Percentiles rank a stretch among this genome's conserved stretches.
These are phyloP conservation scores for Squalus acanthias DNA, from an alignment of 2,797 vertebrate species.

Conservation along the genomic window DNA sequence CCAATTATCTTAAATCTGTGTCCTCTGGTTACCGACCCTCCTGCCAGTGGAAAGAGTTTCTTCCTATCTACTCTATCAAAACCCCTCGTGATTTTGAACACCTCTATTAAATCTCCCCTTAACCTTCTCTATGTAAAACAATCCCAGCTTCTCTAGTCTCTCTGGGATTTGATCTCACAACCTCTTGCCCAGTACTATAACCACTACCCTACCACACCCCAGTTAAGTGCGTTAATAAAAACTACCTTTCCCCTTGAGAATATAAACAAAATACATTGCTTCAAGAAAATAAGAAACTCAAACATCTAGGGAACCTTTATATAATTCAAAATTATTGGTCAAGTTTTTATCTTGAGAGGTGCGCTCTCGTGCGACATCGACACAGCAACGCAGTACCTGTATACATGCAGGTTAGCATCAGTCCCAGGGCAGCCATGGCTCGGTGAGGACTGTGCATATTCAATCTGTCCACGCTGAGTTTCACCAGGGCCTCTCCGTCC, in stretches of 20 bases:
- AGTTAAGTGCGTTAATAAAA: neutral
- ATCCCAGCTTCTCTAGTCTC: neutral
- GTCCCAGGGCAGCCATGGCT: constrained; percentile 91
- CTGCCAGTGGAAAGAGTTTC: neutral
- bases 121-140: neutral
- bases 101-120: neutral
- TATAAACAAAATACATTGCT: neutral
- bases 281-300: neutral
- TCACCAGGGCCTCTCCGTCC: constrained; percentile 85
- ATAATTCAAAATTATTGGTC: neutral
- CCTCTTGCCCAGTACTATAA: neutral
- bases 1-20: neutral
- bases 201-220: too few species aligned
- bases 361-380: neutral
- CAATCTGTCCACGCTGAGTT: constrained; percentile 90
- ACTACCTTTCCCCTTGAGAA: neutral
- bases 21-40: neutral
- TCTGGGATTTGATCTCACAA: neutral
- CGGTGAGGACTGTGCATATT: constrained; percentile 92
- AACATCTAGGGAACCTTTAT: neutral
- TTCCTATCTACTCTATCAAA: neutral
- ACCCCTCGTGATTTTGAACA: neutral
- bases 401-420: constrained; percentile 99
- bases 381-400: constrained; percentile 67
- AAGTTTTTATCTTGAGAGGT: neutral